phyloP scores from a whole-genome alignment of 2,797 vertebrate species.

The Apodemus agrarius region DNA sequence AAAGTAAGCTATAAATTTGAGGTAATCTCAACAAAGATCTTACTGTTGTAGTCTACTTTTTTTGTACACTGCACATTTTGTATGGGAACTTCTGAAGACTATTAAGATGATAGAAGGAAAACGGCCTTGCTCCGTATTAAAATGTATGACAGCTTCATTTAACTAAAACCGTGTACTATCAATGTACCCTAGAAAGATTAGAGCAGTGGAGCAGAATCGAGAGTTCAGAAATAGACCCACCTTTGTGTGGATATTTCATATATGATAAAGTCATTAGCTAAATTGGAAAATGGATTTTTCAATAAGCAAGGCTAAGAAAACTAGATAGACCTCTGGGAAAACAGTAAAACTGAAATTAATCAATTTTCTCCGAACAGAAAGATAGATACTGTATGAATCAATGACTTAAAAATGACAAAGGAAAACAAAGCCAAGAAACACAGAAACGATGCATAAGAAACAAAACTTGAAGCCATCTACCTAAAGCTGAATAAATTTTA shows the following conservation, averaged over 20 bases:
- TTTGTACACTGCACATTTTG: background rate
- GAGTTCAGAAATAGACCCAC: constrained; percentile 4
- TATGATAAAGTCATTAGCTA: constrained; percentile 32
- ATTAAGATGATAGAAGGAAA: background rate
- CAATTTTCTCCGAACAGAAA: background rate
- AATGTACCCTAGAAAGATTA: background rate
- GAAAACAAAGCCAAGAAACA: constrained; percentile 29
- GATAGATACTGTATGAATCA: constrained; percentile 20
- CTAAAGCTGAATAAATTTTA: constrained; percentile 43
- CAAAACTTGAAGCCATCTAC: background rate
- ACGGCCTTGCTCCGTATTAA: background rate
- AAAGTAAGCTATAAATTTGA: constrained; percentile 15
- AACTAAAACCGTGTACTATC: background rate
- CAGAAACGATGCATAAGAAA: background rate
- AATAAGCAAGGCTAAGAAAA: constrained; percentile 51
- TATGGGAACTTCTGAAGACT: background rate
- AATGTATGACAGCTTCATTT: constrained; percentile 1
- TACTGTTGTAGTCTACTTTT: constrained; percentile 37
- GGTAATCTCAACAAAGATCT: background rate
- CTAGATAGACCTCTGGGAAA: constrained; percentile 33
- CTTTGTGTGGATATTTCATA: constrained; percentile 36
- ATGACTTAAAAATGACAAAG: constrained; percentile 20
- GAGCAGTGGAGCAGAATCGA: background rate
- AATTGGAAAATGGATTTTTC: constrained; percentile 46
- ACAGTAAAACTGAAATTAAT: constrained; percentile 34